Base-by-base conservation (phyloP, 2,797 vertebrate genomes). In the Thunnus albacares region DNA sequence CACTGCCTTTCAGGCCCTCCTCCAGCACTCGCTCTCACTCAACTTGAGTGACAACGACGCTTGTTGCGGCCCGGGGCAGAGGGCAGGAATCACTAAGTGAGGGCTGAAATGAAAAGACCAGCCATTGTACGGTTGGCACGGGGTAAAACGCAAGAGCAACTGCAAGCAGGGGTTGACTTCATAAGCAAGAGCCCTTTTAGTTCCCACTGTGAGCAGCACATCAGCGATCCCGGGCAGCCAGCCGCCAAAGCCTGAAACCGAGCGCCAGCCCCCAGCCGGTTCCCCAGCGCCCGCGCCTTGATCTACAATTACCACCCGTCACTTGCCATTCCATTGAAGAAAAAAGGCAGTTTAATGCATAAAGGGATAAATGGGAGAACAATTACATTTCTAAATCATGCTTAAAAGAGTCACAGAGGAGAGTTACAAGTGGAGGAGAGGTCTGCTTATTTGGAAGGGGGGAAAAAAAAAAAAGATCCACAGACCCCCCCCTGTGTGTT, bases 251-350 rank as follows among this genome's bases (percentile, higher is more conserved):
- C 82, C 56, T 53, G 60, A 77, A 72, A 81, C 78, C 0, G 61
- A 75, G 77, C 24, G 56, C 63, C 71, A 35, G 41, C 75, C 62
- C 24, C 55, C 33, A 6, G 4, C 65, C 2, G 22, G 62, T 70
- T 80, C 58, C 74, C 79, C 74, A 35, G 78, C 12, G 33, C 76
- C 63, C 3, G 7, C 4, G 74, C 88, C 89, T 94, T 94, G 91
- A 95, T 94, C 90, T 90, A 78, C 87, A 92, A 91, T 94, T 92
- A 95, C 87, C 87, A 89, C 81, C 77, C 28, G 56, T 85, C 89
- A 91, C 71, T 89, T 83, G 77, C 68, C 74, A 71, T 88, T 93
- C 76, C 74, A 80, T 43, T 85, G 87, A 92, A 85, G 68, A 83
- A 88, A 85, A 90, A 79, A 80, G 76, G 64, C 65, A 3, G 71